Conservation (phyloP, 2,113 vertebrate species). For the Protobothrops flavoviridis region DNA sequence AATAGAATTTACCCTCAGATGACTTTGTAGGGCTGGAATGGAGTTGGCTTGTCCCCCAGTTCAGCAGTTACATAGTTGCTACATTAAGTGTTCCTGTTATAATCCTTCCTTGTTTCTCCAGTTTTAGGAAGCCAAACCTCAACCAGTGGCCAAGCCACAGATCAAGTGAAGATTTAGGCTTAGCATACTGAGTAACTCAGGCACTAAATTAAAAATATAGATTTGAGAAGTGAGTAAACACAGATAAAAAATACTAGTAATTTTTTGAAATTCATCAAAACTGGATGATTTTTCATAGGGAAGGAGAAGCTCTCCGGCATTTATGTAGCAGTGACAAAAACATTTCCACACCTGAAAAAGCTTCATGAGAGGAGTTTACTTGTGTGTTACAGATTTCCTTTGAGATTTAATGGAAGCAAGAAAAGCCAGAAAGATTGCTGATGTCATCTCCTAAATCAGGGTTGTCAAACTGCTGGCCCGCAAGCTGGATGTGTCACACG, state of each 20-base stretch:
- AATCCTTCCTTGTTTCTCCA: background rate
- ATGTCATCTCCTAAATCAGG: background rate
- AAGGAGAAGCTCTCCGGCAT: background rate
- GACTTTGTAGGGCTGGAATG: background rate
- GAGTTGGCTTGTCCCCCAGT: background rate
- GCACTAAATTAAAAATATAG: background rate
- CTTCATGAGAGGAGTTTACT: background rate
- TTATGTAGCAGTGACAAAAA: background rate
- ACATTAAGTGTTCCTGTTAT: accelerated
- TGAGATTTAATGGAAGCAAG: background rate
- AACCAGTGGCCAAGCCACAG: background rate
- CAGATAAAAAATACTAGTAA: background rate
- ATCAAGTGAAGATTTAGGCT: background rate
- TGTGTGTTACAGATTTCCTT: background rate
- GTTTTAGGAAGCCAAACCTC: background rate
- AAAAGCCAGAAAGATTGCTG: background rate
- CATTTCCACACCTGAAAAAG: background rate
- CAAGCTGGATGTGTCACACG: too few species aligned
- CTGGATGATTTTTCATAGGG: background rate
- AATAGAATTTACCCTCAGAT: background rate
- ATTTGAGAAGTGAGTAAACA: background rate
- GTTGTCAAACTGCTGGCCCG: too few species aligned
- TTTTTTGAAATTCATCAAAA: background rate
- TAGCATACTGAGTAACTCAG: background rate
- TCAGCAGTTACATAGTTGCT: background rate